phyloP scores from a whole-genome alignment of 1,140 invertebrate species.

The Phthorimaea operculella region DNA sequence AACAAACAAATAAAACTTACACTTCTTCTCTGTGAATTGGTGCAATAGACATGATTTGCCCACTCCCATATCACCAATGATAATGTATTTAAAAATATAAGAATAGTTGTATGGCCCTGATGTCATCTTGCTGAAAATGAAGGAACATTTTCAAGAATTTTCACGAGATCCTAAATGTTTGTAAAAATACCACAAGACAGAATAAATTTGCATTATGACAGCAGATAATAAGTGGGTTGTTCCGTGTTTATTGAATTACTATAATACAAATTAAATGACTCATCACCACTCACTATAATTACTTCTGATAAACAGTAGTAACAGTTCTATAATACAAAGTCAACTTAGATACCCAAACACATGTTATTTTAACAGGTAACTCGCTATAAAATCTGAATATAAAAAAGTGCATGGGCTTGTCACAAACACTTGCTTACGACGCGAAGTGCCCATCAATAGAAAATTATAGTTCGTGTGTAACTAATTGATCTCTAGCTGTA shows the following conservation, averaged over 20 bases:
- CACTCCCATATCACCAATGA: slow-evolving; percentile 98
- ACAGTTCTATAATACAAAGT: no score
- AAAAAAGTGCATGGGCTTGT: slow-evolving; percentile 3
- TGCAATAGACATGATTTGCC: slow-evolving; percentile 99
- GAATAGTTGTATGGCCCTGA: slow-evolving; percentile 98
- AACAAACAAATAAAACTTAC: slow-evolving; percentile 74
- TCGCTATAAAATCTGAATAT: no score
- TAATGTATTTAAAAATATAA: slow-evolving; percentile 99
- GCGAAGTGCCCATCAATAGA: neutral
- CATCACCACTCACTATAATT: neutral
- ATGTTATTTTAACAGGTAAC: no score
- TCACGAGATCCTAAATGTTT: neutral
- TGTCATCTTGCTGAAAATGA: slow-evolving; percentile 75
- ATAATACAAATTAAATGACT: neutral
- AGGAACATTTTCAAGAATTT: neutral
- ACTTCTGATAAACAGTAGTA: no score
- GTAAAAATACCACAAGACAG: neutral
- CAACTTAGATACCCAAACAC: no score
- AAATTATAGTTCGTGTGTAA: no score
- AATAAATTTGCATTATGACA: neutral
- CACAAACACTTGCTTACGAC: neutral
- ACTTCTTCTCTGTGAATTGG: slow-evolving; percentile 99
- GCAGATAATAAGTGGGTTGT: neutral
- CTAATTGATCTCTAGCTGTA: neutral
- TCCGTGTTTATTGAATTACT: neutral